Evolutionary conservation across 2,888 invertebrate species (phyloP).

Genomic region (Entomobrya proxima): DNA sequence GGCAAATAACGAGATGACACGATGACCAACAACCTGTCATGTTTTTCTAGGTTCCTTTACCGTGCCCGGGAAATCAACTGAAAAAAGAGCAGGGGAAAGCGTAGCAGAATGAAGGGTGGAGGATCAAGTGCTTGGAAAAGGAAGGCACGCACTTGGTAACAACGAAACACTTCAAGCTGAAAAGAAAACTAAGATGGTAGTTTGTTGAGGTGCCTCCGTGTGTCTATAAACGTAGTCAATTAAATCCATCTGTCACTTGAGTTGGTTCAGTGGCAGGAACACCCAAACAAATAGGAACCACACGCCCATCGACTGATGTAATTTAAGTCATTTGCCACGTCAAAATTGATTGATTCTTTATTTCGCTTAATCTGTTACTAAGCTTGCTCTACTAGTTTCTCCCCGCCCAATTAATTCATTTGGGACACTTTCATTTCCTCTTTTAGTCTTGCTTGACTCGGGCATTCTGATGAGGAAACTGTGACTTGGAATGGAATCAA

Average conservation of each 20-base stretch:
- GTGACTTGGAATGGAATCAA: not conserved
- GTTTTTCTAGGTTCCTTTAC: conserved; percentile 11
- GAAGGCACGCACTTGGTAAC: not conserved
- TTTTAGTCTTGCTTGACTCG: too few species aligned
- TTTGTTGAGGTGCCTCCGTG: not conserved
- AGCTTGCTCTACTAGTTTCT: not conserved
- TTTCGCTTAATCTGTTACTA: conserved; percentile 26
- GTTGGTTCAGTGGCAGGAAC: not conserved
- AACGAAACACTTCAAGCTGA: not conserved
- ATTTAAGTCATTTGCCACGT: conserved; percentile 14
- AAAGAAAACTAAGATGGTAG: not conserved
- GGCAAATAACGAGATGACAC: conserved; percentile 38
- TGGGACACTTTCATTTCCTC: conserved; percentile 13
- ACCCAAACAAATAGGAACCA: not conserved
- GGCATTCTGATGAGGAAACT: too few species aligned
- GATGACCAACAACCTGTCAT: conserved; percentile 65
- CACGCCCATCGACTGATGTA: not conserved
- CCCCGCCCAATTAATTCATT: conserved; percentile 39
- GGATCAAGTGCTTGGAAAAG: conserved; percentile 15
- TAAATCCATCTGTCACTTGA: conserved; percentile 39
- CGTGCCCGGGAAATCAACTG: not conserved
- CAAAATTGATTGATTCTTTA: conserved; percentile 44
- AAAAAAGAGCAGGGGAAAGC: too few species aligned
- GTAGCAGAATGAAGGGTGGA: too few species aligned
- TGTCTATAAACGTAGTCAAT: conserved; percentile 23